Conservation (phyloP, 2,888 invertebrate genomes). For the Epirrhoe alternata region DNA sequence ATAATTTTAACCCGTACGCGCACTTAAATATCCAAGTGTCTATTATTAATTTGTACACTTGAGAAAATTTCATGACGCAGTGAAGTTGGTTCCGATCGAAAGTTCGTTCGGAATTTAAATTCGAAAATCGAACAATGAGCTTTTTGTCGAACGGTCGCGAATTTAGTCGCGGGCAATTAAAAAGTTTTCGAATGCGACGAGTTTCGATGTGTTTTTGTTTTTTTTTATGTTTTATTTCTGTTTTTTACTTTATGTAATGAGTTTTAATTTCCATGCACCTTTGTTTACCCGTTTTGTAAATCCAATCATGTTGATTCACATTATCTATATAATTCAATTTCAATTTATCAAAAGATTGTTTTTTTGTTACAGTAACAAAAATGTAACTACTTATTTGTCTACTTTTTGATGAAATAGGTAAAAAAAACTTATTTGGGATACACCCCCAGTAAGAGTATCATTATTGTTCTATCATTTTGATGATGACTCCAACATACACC, state of each 20-base stretch:
- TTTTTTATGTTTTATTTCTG: constrained; percentile 41
- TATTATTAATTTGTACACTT: constrained; percentile 52
- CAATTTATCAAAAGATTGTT: too few species aligned
- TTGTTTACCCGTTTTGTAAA: neutral
- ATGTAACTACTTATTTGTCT: too few species aligned
- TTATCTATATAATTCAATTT: too few species aligned
- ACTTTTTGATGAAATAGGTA: too few species aligned
- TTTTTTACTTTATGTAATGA: neutral
- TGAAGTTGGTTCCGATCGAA: constrained; percentile 59
- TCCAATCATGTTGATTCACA: too few species aligned
- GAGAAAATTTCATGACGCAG: constrained; percentile 66
- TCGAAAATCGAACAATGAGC: constrained; percentile 73
- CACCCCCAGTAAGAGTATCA: too few species aligned
- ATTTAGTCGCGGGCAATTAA: constrained; percentile 77
- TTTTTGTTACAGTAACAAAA: too few species aligned
- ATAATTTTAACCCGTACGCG: constrained; percentile 54
- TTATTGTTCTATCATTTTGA: neutral
- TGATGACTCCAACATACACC: constrained; percentile 1
- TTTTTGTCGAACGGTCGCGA: constrained; percentile 74
- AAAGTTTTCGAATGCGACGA: constrained; percentile 69
- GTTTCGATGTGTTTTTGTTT: constrained; percentile 49
- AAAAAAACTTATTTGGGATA: too few species aligned
- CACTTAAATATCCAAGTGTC: constrained; percentile 57
- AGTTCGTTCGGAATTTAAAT: constrained; percentile 66
- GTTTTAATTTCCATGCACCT: constrained; percentile 8